Evolutionary conservation across 2,113 vertebrate species (phyloP).

Genomic region (Mesitornis unicolor): DNA sequence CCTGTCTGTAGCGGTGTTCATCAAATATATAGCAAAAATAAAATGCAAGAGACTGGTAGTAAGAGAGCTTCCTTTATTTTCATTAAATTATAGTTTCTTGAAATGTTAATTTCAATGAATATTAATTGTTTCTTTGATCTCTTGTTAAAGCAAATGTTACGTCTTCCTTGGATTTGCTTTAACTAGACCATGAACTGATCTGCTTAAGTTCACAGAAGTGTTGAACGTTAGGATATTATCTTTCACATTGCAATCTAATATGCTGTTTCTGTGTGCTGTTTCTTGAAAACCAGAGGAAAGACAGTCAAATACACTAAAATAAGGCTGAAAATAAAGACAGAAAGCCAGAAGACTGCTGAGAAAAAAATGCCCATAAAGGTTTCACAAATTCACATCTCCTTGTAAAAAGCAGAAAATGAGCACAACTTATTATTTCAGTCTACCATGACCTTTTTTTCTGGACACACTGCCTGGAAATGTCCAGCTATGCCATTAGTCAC

Average conservation of each 20-base stretch:
- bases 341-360: background rate
- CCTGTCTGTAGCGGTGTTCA: background rate
- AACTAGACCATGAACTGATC: background rate
- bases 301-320: background rate
- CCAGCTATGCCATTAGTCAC: background rate
- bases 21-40: background rate
- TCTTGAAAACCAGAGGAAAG: background rate
- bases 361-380: background rate
- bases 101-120: too few species aligned
- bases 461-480: background rate
- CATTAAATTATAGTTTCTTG: background rate
- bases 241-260: background rate
- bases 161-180: background rate
- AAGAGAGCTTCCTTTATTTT: background rate
- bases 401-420: background rate
- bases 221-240: background rate
- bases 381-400: background rate
- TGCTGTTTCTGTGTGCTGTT: background rate
- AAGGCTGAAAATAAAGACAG: background rate
- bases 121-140: background rate
- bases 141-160: background rate
- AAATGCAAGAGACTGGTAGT: background rate
- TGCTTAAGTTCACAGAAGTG: background rate
- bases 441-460: background rate
- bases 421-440: background rate